phyloP scores from a whole-genome alignment of 1,140 invertebrate genomes.

The Ectropis grisescens region DNA sequence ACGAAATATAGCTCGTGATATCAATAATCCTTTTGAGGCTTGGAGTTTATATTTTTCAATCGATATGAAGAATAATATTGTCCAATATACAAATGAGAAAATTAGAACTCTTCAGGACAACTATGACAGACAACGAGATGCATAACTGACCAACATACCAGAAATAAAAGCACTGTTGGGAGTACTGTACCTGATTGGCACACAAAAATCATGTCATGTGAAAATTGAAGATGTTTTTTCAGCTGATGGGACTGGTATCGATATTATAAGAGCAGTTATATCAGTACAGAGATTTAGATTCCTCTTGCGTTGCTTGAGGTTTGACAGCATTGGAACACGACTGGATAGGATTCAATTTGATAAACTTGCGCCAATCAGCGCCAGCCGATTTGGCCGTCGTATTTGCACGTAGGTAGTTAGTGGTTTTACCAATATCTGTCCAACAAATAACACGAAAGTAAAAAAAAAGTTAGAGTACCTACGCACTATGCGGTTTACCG shows the following conservation, averaged over 20 bases:
- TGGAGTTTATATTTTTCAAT: no score
- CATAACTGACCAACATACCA: background rate
- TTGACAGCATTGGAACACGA: slow-evolving; percentile 9
- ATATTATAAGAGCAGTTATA: background rate
- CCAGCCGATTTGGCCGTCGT: no score
- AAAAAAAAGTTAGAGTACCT: no score
- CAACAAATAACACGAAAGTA: no score
- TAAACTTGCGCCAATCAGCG: slow-evolving; percentile 22
- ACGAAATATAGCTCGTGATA: no score
- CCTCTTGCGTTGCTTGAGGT: slow-evolving; percentile 4
- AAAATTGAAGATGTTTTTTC: background rate
- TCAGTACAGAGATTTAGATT: background rate
- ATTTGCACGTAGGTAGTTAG: no score
- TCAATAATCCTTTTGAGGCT: no score
- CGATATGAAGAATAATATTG: background rate
- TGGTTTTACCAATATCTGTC: no score
- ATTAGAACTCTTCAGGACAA: background rate
- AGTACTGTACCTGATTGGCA: background rate
- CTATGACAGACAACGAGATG: background rate
- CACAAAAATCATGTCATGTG: background rate
- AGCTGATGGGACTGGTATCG: background rate
- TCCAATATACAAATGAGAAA: background rate
- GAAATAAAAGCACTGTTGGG: slow-evolving; percentile 1
- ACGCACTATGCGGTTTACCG: no score
- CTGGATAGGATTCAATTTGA: slow-evolving; percentile 6